Evolutionary conservation across 1,140 invertebrate species (phyloP).

Genomic region (Neoseiulus cucumeris): DNA sequence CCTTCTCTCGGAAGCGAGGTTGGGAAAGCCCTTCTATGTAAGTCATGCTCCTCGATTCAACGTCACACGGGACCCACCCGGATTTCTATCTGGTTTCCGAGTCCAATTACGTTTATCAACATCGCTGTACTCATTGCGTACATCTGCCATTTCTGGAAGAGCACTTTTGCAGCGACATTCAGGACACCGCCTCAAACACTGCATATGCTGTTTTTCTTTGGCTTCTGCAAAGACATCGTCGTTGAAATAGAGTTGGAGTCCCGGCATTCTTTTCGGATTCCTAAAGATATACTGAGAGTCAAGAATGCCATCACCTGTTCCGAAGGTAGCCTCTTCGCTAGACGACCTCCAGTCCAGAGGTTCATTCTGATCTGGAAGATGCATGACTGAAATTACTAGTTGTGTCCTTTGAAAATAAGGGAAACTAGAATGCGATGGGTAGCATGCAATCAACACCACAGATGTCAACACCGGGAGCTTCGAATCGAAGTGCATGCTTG

Average conservation of each 20-base stretch:
- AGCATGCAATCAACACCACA: no score
- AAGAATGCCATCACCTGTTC: background rate
- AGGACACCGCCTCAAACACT: background rate
- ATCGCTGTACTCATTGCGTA: conserved; percentile 6
- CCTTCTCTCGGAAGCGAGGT: no score
- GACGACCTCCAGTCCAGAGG: conserved; percentile 6
- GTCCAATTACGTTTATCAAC: conserved; percentile 10
- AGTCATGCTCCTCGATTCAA: no score
- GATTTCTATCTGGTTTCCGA: background rate
- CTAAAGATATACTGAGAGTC: background rate
- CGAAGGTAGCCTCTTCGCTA: background rate
- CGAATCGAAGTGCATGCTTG: no score
- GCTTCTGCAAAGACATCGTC: background rate
- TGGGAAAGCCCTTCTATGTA: no score
- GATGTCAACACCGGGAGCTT: no score
- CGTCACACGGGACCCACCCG: background rate
- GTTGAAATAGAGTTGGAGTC: background rate
- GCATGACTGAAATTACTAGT: conserved; percentile 9
- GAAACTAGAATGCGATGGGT: background rate
- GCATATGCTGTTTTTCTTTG: background rate
- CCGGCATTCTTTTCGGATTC: background rate
- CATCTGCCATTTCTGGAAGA: background rate
- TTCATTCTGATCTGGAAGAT: background rate
- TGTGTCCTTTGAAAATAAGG: background rate
- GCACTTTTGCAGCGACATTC: background rate